A percentile compares a stretch with the other conserved stretches of the same genome.
Evolutionary conservation across 2,113 vertebrate genomes (phyloP).

Genomic region (Oreotragus oreotragus): DNA sequence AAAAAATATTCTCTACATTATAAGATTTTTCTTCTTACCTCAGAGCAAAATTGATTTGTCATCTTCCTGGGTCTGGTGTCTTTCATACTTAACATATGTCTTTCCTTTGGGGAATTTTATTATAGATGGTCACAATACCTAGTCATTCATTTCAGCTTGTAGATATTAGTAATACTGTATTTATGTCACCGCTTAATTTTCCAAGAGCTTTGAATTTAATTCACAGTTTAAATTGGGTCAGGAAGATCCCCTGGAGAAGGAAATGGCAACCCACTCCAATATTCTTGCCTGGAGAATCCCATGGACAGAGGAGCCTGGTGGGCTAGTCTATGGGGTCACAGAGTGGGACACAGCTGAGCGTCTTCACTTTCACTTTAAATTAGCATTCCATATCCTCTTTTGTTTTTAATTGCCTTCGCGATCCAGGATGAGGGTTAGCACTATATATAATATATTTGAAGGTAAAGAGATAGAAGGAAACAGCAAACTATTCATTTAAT

Average conservation of each 20-base stretch:
- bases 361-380: no score
- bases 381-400: not conserved
- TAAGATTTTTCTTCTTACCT: not conserved
- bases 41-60: slow-evolving; percentile 8
- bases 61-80: not conserved
- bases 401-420: not conserved
- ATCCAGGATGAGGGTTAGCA: not conserved
- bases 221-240: not conserved
- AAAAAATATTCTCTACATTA: not conserved
- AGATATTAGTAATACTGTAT: not conserved
- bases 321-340: no score
- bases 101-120: slow-evolving; percentile 30
- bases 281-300: no score
- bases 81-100: slow-evolving; percentile 9
- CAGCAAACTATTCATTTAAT: not conserved
- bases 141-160: not conserved
- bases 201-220: not conserved
- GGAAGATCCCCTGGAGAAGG: no score
- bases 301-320: no score
- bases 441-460: not conserved
- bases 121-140: not conserved
- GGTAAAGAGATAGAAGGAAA: not conserved
- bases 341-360: no score
- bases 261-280: no score
- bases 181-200: not conserved